Evolutionary conservation across 2,888 invertebrate genomes (phyloP), one percentile per base, ranked within the genome.

Genomic region (Eupithecia centaureata): DNA sequence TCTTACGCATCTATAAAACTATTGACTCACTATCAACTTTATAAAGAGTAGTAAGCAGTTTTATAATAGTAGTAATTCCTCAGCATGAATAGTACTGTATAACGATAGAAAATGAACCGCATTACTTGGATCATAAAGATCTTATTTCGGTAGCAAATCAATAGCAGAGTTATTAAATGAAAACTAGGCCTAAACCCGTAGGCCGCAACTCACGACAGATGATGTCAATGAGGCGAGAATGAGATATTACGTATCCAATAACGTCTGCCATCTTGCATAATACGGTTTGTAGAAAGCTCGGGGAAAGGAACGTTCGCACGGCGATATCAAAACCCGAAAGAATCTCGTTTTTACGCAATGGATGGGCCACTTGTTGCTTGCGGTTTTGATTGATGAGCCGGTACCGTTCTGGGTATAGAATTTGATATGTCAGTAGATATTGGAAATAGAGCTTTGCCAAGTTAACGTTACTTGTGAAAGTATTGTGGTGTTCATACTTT

Each of bases 211-310:
- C 38, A 27, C 61, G 61, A 68, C 58, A 58, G 65, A 65, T 51
- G 63, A 32, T 70, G 57, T 63, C 72, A 75, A 78, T 77, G 71
- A 76, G 68, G 64, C 74, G 62, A 70, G 63, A 73, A 72, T 70
- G 65, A 73, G 67, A 67, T 63, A 72, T 76, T 73, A 74, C 58
- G 71, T 72, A 67, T 67, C 68, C 68, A 62, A 72, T 75, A 70
- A 71, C 47, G 63, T 71, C 73, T 71, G 73, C 71, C 47, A 73
- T 74, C 65, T 73, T 74, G 65, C 73, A 68, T 71, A 73, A 75
- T 65, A 66, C 70, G 42, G 72, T 65, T 71, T 72, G 81, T 89
- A 88, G 89, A 89, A 89, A 89, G 89, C 78, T 69, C 80, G 80
- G 83, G 84, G 87, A 89, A 89, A 89, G 87, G 76, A 76, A 63